Evolutionary conservation across 1,140 invertebrate species (phyloP), one percentile per base, ranked within the genome.

Genomic region (Proales similis): DNA sequence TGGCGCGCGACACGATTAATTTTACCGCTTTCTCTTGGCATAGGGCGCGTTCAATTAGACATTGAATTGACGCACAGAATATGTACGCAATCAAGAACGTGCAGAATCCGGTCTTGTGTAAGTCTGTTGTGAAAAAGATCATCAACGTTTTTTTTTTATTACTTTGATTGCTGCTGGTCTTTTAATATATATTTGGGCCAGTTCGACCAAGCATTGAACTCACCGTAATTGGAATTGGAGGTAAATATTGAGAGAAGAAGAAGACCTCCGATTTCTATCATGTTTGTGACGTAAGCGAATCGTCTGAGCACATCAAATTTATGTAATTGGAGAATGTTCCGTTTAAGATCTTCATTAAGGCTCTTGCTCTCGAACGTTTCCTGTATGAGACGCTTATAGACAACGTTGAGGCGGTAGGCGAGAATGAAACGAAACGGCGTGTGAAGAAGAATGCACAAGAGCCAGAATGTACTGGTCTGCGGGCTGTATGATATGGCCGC

Each of bases 211-310:
- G n/a, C n/a, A n/a, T n/a, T n/a, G n/a, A 19, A 4, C 22, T 36
- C 26, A 53, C 48, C 48, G 42, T 53, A 53, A 11, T 53, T 53
- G 2, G 48, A 33, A 20, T 53, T 53, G 24, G 48, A 53, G 3
- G 48, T 53, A 38, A 38, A 53, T 17, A 29, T 53, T 17, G 48
- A 53, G 6, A 53, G 26, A 27, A 53, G 22, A 38, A 53, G 42
- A 6, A 53, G 30, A 3, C 48, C 48, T 9, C 38, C 42, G n/a
- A 53, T 53, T 38, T 53, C 48, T 7, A 53, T 36, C 27, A 39
- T 53, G 9, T 53, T 53, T 27, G 42, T 38, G 24, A 39, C 33
- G 27, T 53, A 53, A 14, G 48, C 48, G 6, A n/a, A 53, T 22
- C 22, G 42, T 27, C 38, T 53, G 19, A 6, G 3, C 19, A n/a